Evolutionary conservation across 2,888 invertebrate species (phyloP).

Genomic region (Tetropium fuscum): DNA sequence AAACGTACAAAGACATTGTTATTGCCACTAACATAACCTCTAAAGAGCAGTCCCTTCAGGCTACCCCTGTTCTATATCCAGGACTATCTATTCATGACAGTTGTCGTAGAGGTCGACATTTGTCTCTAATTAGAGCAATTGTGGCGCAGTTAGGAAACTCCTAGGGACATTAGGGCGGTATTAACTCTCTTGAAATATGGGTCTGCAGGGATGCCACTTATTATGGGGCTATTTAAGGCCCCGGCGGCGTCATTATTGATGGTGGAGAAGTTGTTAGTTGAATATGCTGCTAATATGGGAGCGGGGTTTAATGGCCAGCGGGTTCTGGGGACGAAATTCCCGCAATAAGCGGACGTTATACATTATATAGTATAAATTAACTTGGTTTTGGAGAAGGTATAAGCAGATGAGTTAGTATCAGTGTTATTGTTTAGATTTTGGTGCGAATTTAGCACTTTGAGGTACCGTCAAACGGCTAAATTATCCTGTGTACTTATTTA

Average conservation of each 20-base stretch:
- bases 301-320: constrained; percentile 26
- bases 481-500: no score
- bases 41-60: no score
- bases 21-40: no score
- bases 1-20: no score
- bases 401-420: no score
- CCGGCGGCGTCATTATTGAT: constrained; percentile 46
- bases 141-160: constrained; percentile 58
- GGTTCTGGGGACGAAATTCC: no score
- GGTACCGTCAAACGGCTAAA: no score
- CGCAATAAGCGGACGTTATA: no score
- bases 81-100: constrained; percentile 10
- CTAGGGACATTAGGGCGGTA: constrained; percentile 59
- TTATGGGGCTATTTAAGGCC: constrained; percentile 55
- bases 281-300: constrained; percentile 47
- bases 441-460: no score
- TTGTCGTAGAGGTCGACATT: constrained; percentile 52
- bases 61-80: constrained; percentile 1
- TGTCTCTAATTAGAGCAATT: constrained; percentile 64
- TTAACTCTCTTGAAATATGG: constrained; percentile 57
- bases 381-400: no score
- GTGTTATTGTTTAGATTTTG: no score
- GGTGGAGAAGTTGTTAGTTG: constrained; percentile 42
- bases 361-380: no score
- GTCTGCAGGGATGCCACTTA: constrained; percentile 48